Evolutionary conservation across 2,113 vertebrate species (phyloP), one percentile per base, ranked within the genome.

Genomic region (Neoarius graeffei): DNA sequence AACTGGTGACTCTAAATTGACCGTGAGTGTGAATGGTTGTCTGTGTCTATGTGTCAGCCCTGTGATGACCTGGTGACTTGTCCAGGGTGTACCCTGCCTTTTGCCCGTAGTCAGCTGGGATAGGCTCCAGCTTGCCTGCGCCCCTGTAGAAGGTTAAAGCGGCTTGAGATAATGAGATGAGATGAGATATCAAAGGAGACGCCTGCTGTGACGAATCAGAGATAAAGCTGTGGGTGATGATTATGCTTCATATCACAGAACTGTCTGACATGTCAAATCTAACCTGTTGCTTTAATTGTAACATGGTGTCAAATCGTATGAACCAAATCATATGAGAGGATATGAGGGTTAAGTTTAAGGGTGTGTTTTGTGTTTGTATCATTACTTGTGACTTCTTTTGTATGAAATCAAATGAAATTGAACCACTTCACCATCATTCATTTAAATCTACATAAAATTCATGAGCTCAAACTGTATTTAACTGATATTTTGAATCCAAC

Each of bases 401-500:
- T 13, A 52, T 76, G 48, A 76, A 52, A 13, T 77, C 20, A n/a
- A 48, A 50, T 76, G 13, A 11, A 25, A 13, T 14, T 77, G 6
- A 77, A 23, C 42, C 73, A 23, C 17, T 50, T 42, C 8, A 77
- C 0, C 48, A 5, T 54, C 23, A 25, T 54, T 74, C 35, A 74
- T 74, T 48, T 20, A 20, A 25, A n/a, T n/a, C 23, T 48, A 52
- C 52, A 52, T 7, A 71, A 10, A 0, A 0, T 6, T 52, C 48
- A 50, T 20, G 69, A 73, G 30, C 42, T 42, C 69, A 73, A 17
- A 35, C 19, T 76, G 73, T 11, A 76, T 76, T 73, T 76, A 76
- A 76, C 64, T 87, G 86, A 71, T 64, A 87, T 81, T 86, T 82
- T 23, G 50, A 60, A 60, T 56, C 77, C 27, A 30, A 81, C 62